Evolutionary conservation across 2,797 vertebrate genomes (phyloP).

Genomic region (Acestrorhynchus altus): DNA sequence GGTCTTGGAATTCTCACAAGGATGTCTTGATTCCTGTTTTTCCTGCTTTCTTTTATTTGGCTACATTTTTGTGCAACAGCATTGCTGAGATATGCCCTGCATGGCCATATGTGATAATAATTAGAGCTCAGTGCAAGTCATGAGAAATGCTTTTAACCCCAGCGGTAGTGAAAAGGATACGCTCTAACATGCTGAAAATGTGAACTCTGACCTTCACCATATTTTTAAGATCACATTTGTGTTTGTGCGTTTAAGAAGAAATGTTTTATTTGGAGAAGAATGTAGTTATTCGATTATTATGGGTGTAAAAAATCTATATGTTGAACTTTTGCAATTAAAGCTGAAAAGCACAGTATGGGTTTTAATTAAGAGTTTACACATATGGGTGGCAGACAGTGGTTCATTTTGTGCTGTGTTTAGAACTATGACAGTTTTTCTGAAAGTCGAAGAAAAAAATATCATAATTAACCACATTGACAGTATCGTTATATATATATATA

Average conservation of each 20-base stretch:
- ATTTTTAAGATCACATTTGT: not conserved
- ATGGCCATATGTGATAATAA: conserved; percentile 42
- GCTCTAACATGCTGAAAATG: not conserved
- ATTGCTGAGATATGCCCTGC: conserved; percentile 1
- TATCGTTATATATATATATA: too few relatives aligned
- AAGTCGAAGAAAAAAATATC: too few relatives aligned
- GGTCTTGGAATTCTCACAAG: conserved; percentile 39
- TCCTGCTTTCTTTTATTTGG: conserved; percentile 20
- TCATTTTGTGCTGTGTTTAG: too few relatives aligned
- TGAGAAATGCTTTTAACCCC: conserved; percentile 32
- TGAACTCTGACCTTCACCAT: not conserved
- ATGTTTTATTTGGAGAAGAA: too few relatives aligned
- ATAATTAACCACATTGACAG: too few relatives aligned
- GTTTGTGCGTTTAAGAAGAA: not conserved
- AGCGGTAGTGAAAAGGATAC: not conserved
- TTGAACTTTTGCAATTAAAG: too few relatives aligned
- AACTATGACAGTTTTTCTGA: too few relatives aligned
- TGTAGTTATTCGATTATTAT: too few relatives aligned
- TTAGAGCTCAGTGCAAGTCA: conserved; percentile 27
- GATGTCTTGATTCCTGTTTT: conserved; percentile 28
- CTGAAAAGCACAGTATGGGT: too few relatives aligned
- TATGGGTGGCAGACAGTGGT: too few relatives aligned
- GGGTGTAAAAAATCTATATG: too few relatives aligned
- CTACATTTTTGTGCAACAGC: conserved; percentile 20
- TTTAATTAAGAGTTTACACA: too few relatives aligned